Conservation (phyloP, 2,888 invertebrate species). For the Volucella bombylans region DNA sequence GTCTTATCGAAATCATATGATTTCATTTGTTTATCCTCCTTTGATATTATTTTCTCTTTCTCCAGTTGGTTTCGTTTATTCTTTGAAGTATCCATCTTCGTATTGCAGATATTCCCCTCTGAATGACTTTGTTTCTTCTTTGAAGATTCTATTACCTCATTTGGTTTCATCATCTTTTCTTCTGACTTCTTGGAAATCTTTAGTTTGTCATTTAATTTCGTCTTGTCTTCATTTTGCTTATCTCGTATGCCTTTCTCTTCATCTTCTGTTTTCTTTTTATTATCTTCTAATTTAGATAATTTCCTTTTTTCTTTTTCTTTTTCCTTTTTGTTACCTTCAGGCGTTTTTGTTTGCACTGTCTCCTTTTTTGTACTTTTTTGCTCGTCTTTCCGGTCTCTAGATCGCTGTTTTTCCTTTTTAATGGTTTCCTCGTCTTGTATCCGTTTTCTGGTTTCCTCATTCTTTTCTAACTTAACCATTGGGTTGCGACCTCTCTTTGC, state of each 20-base stretch:
- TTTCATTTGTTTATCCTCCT: not conserved
- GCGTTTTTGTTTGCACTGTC: no score
- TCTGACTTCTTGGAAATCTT: not conserved
- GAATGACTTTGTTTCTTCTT: no score
- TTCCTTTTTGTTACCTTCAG: not conserved
- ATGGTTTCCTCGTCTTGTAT: not conserved
- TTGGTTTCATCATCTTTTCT: not conserved
- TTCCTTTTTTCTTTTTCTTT: constrained; percentile 10
- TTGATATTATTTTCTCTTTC: not conserved
- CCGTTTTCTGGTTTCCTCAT: not conserved
- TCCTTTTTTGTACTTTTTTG: not conserved
- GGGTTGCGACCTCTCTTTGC: constrained; percentile 14
- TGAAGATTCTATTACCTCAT: not conserved
- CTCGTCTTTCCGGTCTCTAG: not conserved
- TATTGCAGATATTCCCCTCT: no score
- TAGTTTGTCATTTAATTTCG: not conserved
- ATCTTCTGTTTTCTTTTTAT: not conserved
- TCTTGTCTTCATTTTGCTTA: not conserved
- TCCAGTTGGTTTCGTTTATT: not conserved
- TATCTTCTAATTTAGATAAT: not conserved
- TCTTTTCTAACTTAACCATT: not conserved
- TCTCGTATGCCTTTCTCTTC: not conserved
- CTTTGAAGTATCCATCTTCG: no score
- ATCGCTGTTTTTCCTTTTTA: not conserved
- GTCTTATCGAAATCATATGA: not conserved